Evolutionary conservation across 2,797 vertebrate species (phyloP).

Genomic region (Monodelphis domestica): DNA sequence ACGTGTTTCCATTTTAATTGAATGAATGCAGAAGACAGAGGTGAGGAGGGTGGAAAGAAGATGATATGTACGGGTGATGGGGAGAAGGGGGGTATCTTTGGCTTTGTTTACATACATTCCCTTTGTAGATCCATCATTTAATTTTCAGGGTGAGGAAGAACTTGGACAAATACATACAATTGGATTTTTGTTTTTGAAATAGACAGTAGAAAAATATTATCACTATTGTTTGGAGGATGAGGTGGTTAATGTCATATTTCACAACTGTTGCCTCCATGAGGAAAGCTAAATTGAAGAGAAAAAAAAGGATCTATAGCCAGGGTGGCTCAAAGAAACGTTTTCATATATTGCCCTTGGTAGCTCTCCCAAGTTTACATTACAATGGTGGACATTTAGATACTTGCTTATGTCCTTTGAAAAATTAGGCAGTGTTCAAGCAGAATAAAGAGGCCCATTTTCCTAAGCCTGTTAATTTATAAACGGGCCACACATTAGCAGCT

Average conservation of each 20-base stretch:
- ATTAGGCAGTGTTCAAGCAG: neutral
- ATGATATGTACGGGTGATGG: neutral
- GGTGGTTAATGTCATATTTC: neutral
- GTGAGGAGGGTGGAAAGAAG: neutral
- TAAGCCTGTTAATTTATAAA: neutral
- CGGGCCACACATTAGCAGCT: neutral
- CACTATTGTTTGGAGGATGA: neutral
- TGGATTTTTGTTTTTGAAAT: neutral
- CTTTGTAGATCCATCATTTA: neutral
- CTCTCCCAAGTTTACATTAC: neutral
- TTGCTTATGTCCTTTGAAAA: neutral
- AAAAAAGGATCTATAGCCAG: neutral
- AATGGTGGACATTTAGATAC: neutral
- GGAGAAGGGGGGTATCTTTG: neutral
- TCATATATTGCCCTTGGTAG: neutral
- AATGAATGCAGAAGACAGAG: neutral
- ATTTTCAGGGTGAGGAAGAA: slow-evolving; percentile 31
- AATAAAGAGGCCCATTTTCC: neutral
- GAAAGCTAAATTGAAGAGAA: neutral
- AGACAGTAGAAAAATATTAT: neutral
- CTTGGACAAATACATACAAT: slow-evolving; percentile 4
- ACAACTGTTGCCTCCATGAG: neutral
- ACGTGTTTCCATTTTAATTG: neutral
- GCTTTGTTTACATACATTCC: neutral
- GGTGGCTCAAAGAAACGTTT: neutral